Percentiles rank a stretch among this genome's conserved stretches.
These are phyloP conservation scores for Eucera pruinosa DNA, from an alignment of 2,888 invertebrate genomes.

Conservation along the genomic window DNA sequence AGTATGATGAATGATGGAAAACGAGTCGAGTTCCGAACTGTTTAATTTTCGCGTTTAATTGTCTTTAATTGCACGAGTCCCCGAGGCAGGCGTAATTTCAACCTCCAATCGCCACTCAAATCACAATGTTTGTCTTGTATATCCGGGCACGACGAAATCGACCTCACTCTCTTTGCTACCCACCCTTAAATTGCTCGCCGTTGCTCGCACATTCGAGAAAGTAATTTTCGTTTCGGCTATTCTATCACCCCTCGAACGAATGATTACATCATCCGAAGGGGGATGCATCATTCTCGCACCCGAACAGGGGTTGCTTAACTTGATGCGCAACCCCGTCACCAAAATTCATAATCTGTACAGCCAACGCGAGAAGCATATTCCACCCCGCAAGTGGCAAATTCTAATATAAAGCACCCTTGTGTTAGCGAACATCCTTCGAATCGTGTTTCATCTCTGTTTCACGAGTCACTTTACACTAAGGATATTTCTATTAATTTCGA, in stretches of 20 bases:
- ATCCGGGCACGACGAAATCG: constrained; percentile 61
- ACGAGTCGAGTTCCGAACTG: constrained; percentile 3
- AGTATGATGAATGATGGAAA: constrained; percentile 3
- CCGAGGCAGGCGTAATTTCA: constrained; percentile 52
- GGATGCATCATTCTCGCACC: constrained; percentile 74
- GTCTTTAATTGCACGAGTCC: constrained; percentile 41
- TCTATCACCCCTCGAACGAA: constrained; percentile 73
- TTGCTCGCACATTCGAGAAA: constrained; percentile 69
- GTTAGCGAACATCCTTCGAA: constrained; percentile 24
- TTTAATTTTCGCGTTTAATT: constrained; percentile 49
- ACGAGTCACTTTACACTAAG: neutral
- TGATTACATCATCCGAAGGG: constrained; percentile 76
- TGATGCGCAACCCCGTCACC: constrained; percentile 69
- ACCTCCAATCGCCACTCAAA: constrained; percentile 61
- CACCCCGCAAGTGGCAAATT: constrained; percentile 45
- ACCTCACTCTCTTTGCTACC: constrained; percentile 39
- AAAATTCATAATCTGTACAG: constrained; percentile 69
- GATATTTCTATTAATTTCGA: neutral
- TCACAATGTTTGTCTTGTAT: constrained; percentile 68
- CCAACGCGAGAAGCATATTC: constrained; percentile 52
- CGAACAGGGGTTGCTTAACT: constrained; percentile 68
- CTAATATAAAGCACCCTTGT: constrained; percentile 45
- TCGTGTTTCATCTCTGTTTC: constrained; percentile 2
- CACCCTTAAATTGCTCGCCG: constrained; percentile 66
- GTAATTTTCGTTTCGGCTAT: constrained; percentile 72